Percentiles rank a stretch among this genome's conserved stretches.
phyloP scores from a whole-genome alignment of 2,797 vertebrate species.

The Morelia viridis region DNA sequence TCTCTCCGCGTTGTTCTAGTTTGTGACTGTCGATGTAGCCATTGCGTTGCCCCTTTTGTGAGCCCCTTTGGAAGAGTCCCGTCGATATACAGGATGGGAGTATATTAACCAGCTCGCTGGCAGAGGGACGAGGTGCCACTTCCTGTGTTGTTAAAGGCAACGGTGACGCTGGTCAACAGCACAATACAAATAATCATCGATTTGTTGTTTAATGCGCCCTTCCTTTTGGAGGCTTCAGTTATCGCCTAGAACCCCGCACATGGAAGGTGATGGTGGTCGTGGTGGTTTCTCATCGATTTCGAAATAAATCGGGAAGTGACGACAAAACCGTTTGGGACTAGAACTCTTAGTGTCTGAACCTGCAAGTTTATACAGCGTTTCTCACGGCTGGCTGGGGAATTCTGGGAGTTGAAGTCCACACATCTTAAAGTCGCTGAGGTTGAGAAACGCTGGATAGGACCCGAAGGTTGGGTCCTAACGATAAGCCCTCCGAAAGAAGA shows the following conservation, averaged over 20 bases:
- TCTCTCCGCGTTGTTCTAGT: not conserved
- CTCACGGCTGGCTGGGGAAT: not conserved
- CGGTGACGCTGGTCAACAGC: not conserved
- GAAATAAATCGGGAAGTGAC: not conserved
- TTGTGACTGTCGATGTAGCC: not conserved
- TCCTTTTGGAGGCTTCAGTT: not conserved
- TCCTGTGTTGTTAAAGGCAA: not conserved
- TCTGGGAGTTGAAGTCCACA: not conserved
- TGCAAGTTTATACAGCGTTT: not conserved
- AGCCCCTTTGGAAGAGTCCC: not conserved
- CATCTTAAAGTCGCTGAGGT: not conserved
- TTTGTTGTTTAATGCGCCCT: not conserved
- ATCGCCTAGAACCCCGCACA: not conserved
- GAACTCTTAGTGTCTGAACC: not conserved
- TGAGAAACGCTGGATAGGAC: not conserved
- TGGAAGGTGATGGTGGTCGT: not conserved
- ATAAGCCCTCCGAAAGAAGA: not conserved
- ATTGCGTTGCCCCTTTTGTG: not conserved
- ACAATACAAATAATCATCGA: not conserved
- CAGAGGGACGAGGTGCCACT: not conserved
- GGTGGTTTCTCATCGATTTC: rapidly evolving
- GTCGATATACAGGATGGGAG: not conserved
- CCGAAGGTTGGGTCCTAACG: not conserved
- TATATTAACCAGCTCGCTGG: not conserved
- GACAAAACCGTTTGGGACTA: not conserved